Conservation (phyloP, 2,888 invertebrate genomes). For the Melieria omissa region DNA sequence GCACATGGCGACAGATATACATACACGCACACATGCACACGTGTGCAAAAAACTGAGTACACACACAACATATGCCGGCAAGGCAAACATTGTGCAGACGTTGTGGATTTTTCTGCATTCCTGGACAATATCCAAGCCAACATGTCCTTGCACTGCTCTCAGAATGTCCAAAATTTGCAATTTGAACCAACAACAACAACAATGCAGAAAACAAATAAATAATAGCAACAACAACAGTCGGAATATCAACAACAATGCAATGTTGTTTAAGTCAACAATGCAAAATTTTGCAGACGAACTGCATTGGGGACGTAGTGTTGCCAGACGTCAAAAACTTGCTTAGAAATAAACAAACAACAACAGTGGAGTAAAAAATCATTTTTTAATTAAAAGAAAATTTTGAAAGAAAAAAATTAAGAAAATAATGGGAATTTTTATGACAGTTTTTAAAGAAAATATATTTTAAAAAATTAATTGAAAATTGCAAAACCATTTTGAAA, state of each 20-base stretch:
- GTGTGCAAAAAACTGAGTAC: neutral
- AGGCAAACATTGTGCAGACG: conserved; percentile 1
- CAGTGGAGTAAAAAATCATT: neutral
- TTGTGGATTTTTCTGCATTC: conserved; percentile 23
- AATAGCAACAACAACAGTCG: too few species aligned
- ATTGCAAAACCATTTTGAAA: too few species aligned
- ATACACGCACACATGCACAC: neutral
- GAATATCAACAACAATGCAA: too few species aligned
- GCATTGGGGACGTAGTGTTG: conserved; percentile 11
- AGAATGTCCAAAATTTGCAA: too few species aligned
- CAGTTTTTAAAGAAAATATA: too few species aligned
- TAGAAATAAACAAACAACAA: conserved; percentile 3
- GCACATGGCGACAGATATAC: conserved; percentile 20
- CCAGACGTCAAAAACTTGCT: conserved; percentile 23
- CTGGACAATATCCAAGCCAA: conserved; percentile 36
- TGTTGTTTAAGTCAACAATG: conserved; percentile 17
- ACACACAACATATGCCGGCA: neutral
- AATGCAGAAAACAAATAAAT: too few species aligned
- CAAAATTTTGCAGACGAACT: conserved; percentile 30
- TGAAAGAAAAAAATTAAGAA: too few species aligned
- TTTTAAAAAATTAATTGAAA: too few species aligned
- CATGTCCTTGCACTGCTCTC: neutral
- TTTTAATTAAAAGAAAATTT: too few species aligned
- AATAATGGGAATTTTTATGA: too few species aligned
- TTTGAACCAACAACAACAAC: too few species aligned